Conservation (phyloP, 2,113 vertebrate genomes). For the Lophura nycthemera region DNA sequence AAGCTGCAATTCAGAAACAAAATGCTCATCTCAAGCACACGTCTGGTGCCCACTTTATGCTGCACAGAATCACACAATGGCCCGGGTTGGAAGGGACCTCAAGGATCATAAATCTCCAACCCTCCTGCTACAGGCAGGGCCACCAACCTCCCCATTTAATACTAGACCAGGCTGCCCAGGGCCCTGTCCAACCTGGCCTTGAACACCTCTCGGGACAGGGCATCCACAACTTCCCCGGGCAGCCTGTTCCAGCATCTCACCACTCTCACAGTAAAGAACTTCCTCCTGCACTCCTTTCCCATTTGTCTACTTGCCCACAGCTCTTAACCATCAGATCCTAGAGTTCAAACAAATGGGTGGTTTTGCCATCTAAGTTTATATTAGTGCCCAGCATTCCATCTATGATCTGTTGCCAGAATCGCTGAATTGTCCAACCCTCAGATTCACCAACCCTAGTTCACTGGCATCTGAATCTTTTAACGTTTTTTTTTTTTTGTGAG, state of each 20-base stretch:
- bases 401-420: background rate
- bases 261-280: too few species aligned
- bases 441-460: background rate
- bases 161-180: too few species aligned
- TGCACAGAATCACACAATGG: background rate
- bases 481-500: background rate
- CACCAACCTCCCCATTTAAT: too few species aligned
- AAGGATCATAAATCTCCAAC: too few species aligned
- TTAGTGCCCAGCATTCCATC: rapidly evolving
- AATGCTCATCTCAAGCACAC: background rate
- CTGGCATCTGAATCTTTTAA: background rate
- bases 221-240: too few species aligned
- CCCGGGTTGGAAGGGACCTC: too few species aligned
- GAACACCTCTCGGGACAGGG: too few species aligned
- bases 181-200: too few species aligned
- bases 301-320: background rate
- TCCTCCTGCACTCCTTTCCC: background rate
- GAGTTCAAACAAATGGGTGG: background rate
- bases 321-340: background rate
- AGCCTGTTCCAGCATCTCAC: too few species aligned
- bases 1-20: background rate
- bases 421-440: background rate
- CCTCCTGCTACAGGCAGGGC: too few species aligned
- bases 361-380: background rate
- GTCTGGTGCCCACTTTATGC: background rate